These are phyloP conservation scores for Octodon degus DNA, from an alignment of 2,113 vertebrate genomes.

Conservation along the genomic window DNA sequence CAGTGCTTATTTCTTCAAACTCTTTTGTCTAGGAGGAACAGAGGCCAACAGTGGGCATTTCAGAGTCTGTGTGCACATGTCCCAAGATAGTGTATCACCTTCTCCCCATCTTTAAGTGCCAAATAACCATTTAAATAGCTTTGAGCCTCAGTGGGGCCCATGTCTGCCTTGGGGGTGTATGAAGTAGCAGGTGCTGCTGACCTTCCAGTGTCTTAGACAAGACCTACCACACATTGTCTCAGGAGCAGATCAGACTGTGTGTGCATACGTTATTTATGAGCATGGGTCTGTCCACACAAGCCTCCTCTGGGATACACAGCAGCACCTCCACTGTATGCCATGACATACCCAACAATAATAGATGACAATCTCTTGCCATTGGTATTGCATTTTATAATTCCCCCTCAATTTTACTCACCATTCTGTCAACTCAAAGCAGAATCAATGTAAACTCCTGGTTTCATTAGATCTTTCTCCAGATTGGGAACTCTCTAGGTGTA, in stretches of 20 bases:
- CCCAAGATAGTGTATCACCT: background rate
- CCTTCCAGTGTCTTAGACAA: background rate
- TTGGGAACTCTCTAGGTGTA: background rate
- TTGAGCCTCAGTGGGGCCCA: background rate
- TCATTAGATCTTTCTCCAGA: conserved; percentile 15
- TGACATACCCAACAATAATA: background rate
- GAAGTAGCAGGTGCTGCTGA: background rate
- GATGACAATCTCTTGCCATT: background rate
- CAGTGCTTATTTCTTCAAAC: conserved; percentile 17
- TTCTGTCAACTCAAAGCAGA: background rate
- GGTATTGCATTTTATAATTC: background rate
- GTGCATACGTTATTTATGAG: background rate
- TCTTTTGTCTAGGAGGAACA: background rate
- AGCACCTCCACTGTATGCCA: background rate
- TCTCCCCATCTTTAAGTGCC: background rate
- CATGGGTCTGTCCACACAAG: background rate
- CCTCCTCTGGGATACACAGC: background rate
- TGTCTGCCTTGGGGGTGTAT: background rate
- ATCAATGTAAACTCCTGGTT: background rate
- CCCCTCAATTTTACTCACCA: background rate
- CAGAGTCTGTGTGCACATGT: background rate
- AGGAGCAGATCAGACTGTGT: background rate
- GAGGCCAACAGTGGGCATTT: background rate
- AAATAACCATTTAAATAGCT: background rate
- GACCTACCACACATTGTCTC: background rate